Percentiles rank a stretch among this genome's conserved stretches.
phyloP scores from a whole-genome alignment of 2,888 invertebrate genomes.

The Crematogaster levior region DNA sequence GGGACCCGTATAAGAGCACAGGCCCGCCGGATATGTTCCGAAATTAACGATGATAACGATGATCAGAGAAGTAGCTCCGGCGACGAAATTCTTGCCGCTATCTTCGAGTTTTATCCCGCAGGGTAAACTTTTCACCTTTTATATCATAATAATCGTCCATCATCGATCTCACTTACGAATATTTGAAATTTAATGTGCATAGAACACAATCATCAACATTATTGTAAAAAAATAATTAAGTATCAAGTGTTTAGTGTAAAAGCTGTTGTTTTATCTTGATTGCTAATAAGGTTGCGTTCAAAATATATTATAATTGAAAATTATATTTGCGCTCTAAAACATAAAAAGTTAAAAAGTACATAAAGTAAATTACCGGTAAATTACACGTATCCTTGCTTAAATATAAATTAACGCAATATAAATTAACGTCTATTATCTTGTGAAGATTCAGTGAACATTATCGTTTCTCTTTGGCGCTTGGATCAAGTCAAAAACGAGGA shows the following conservation, averaged over 20 bases:
- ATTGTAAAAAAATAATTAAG: background rate
- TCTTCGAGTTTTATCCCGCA: conserved; percentile 18
- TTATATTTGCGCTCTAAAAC: background rate
- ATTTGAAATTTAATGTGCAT: background rate
- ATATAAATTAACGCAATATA: conserved; percentile 7
- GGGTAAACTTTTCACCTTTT: conserved; percentile 28
- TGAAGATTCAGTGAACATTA: conserved; percentile 25
- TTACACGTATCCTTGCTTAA: background rate
- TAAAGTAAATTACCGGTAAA: conserved; percentile 17
- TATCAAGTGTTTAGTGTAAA: too few species aligned
- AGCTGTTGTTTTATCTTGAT: background rate
- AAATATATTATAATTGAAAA: conserved; percentile 5
- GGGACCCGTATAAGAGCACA: conserved; percentile 39
- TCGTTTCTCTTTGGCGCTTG: background rate
- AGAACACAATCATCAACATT: background rate
- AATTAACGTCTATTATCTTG: conserved; percentile 4
- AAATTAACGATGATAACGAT: conserved; percentile 70
- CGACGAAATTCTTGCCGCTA: background rate
- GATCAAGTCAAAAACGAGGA: conserved; percentile 59
- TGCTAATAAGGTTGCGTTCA: background rate
- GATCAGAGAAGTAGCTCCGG: conserved; percentile 61
- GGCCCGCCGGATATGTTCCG: conserved; percentile 58
- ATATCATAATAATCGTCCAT: background rate
- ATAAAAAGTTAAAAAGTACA: background rate
- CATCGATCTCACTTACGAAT: background rate